phyloP scores from a whole-genome alignment of 2,113 vertebrate species.

The Uria aalge region DNA sequence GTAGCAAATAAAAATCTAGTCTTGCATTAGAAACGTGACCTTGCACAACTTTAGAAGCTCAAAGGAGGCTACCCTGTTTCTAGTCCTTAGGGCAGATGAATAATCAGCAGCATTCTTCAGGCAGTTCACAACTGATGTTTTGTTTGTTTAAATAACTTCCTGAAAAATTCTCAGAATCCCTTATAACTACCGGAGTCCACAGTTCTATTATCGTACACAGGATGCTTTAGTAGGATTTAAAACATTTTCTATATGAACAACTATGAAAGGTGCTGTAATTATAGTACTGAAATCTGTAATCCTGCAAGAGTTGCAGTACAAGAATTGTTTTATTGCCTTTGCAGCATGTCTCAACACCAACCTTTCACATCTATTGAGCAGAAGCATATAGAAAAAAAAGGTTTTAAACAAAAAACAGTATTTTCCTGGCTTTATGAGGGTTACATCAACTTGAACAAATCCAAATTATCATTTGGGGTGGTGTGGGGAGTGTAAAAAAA shows the following conservation, averaged over 20 bases:
- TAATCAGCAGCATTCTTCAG: neutral
- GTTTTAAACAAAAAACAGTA: neutral
- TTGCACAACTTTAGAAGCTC: neutral
- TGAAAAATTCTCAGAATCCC: neutral
- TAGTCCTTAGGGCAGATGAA: neutral
- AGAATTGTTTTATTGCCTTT: neutral
- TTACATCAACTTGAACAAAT: neutral
- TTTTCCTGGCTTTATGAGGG: neutral
- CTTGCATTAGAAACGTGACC: neutral
- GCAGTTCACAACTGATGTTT: neutral
- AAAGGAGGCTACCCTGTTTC: neutral
- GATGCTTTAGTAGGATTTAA: neutral
- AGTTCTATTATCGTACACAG: neutral
- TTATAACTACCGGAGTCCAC: neutral
- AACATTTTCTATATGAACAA: neutral
- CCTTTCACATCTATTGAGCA: neutral
- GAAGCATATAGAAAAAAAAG: neutral
- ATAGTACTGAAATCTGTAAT: neutral
- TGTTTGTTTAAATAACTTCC: neutral
- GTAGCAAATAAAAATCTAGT: neutral
- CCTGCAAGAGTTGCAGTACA: neutral
- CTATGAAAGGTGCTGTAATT: neutral
- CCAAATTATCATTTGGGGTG: neutral
- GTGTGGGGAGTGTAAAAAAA: neutral
- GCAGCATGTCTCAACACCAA: neutral